phyloP scores from a whole-genome alignment of 2,888 invertebrate species.

The Molanna angustata region DNA sequence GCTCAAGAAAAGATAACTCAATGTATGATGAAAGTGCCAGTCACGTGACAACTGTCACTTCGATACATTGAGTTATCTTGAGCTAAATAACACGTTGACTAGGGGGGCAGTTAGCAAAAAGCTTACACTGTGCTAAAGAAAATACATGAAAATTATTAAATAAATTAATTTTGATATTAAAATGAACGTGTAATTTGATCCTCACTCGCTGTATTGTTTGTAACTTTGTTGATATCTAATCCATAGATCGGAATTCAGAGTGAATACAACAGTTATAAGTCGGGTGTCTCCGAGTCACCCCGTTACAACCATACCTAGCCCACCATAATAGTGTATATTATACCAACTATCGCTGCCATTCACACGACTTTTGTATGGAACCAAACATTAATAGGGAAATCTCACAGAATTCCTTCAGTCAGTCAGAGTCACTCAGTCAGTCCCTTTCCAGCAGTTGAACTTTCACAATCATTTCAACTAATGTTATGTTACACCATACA shows the following conservation, averaged over 20 bases:
- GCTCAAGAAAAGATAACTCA: no score
- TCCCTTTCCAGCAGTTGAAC: constrained; percentile 6
- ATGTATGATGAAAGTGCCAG: no score
- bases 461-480: background rate
- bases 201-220: no score
- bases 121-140: no score
- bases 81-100: no score
- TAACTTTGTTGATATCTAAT: background rate
- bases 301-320: background rate
- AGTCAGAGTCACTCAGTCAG: no score
- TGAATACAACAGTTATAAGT: background rate
- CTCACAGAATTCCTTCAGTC: constrained; percentile 9
- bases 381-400: constrained; percentile 9
- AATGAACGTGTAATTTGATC: background rate
- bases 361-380: constrained; percentile 4
- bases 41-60: no score
- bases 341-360: constrained; percentile 1
- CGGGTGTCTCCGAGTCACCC: background rate
- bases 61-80: no score
- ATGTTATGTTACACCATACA: background rate
- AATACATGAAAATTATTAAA: no score
- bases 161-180: no score
- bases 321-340: background rate
- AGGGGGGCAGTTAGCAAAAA: no score
- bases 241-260: background rate